Base-by-base conservation (phyloP, 2,888 invertebrate genomes). In the Strigamia maritima region DNA sequence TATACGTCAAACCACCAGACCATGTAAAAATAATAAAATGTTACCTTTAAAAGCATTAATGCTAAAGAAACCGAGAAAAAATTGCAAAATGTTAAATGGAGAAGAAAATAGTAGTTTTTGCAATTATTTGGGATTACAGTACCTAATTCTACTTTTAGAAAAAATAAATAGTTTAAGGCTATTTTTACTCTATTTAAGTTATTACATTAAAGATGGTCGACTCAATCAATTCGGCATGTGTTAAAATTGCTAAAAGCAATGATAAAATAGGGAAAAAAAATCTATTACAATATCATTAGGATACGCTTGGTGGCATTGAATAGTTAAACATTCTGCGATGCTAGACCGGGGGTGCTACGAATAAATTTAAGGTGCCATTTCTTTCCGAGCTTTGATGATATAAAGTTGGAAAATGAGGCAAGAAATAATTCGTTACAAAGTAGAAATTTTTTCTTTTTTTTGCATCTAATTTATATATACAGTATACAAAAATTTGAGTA, bases 261-360 rank as follows among this genome's bases (percentile, higher is more conserved):
- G n/a, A 16, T 10, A 70, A 70, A 70, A 70, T 70, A 28, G 70
- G 2, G 26, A 26, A 28, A 70, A 70, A 35, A 70, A 70, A 70
- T 70, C 70, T 70, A 70, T 70, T 70, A 70, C 70, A 70, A 70
- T 70, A 70, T 70, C 70, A 28, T 70, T 70, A 70, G 26, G 70
- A 70, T 28, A 70, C 70, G 70, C 70, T 70, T 28, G 70, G 70
- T n/a, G 70, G 70, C 26, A 70, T 70, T 16, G 70, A 70, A 70
- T 70, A 70, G 70, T 70, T 70, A 70, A 70, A 70, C 70, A 70
- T 70, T 24, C 70, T 70, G 19, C 19, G 70, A 26, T 28, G 70
- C 28, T 70, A 70, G 70, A 70, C 70, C 70, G 70, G 24, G 28
- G 70, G 26, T 70, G 70, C 70, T 16, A 70, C 70, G 26, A 70